Evolutionary conservation across 2,888 invertebrate genomes (phyloP), one percentile per base, ranked within the genome.

Genomic region (Chymomyza fuscimana): DNA sequence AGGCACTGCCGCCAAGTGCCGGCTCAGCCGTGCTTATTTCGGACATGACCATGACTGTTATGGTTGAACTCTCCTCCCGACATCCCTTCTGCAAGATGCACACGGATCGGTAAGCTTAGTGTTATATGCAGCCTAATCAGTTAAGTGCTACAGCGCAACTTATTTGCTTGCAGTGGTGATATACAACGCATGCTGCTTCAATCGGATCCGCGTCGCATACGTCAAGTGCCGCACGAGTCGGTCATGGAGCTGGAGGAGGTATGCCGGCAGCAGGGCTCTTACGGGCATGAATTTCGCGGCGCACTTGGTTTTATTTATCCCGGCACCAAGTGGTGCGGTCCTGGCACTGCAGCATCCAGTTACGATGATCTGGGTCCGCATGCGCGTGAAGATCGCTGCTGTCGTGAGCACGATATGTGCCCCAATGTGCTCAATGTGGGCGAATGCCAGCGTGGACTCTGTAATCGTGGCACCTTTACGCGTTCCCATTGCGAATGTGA

Each of bases 261-360:
- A 7, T 94, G 94, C 81, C 92, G 91, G 63, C 92, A 89, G 36
- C 86, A 91, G 69, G 85, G 88, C 70, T 82, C 91, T 2, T 90
- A 90, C 72, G 91, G 91, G 1, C 88, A 86, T 2, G 91, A 91
- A 73, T 91, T 92, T 70, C 91, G 92, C 63, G 92, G 92, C 22
- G 91, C 91, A 0, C 75, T 92, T 16, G 93, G 93, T n/a, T 94
- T 94, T 81, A 93, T 93, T 50, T 94, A 93, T 86, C 94, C 94
- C 67, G 96, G 96, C 2, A 96, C 96, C 0, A 95, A 95, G 87
- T 96, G 96, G 95, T 96, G 96, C 89, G 96, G 96, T 0, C 94
- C 95, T 63, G 96, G 96, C 25, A 94, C 93, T 72, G 91, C 93
- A 15, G 95, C 96, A 0, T 84, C 87, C 2, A 93, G 94, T 78